Conservation (phyloP, 2,113 vertebrate genomes). For the Carollia perspicillata region DNA sequence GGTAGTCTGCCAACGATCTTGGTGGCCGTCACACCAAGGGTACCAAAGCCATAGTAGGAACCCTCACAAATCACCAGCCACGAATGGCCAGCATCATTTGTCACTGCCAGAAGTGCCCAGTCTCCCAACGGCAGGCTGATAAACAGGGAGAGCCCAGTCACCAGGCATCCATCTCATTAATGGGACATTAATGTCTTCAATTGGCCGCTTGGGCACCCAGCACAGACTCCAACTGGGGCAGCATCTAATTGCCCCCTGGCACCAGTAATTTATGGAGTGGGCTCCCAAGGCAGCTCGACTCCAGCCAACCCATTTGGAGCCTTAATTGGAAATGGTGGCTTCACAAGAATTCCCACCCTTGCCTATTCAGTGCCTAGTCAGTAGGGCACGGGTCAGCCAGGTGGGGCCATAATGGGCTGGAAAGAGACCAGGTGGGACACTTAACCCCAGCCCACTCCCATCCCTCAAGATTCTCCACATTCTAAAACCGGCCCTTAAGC, state of each 20-base stretch:
- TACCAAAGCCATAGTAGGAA: slow-evolving; percentile 3
- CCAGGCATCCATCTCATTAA: slow-evolving; percentile 82
- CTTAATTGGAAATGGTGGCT: slow-evolving; percentile 71
- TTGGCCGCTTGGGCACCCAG: slow-evolving; percentile 77
- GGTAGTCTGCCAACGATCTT: not conserved
- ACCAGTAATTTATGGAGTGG: slow-evolving; percentile 77
- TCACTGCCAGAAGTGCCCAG: slow-evolving; percentile 72
- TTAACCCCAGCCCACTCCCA: not conserved
- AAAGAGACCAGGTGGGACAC: not conserved
- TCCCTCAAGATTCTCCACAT: not conserved
- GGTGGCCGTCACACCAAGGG: not conserved
- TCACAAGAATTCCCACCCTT: slow-evolving; percentile 58
- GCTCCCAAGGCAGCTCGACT: slow-evolving; percentile 63
- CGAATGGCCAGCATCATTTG: slow-evolving; percentile 53
- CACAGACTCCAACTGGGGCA: slow-evolving; percentile 77
- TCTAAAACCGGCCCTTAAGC: not conserved
- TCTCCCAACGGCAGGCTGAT: slow-evolving; percentile 63
- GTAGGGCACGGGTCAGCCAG: not conserved
- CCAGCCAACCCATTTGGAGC: slow-evolving; percentile 72
- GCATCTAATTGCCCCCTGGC: slow-evolving; percentile 78
- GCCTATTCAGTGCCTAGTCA: slow-evolving; percentile 47
- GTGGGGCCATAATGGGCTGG: not conserved
- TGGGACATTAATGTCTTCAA: slow-evolving; percentile 80
- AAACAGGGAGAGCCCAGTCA: slow-evolving; percentile 69
- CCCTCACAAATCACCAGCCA: slow-evolving; percentile 64